A percentile compares a stretch with the other conserved stretches of the same genome.
Evolutionary conservation across 2,797 vertebrate species (phyloP).

Genomic region (Falco concolor): DNA sequence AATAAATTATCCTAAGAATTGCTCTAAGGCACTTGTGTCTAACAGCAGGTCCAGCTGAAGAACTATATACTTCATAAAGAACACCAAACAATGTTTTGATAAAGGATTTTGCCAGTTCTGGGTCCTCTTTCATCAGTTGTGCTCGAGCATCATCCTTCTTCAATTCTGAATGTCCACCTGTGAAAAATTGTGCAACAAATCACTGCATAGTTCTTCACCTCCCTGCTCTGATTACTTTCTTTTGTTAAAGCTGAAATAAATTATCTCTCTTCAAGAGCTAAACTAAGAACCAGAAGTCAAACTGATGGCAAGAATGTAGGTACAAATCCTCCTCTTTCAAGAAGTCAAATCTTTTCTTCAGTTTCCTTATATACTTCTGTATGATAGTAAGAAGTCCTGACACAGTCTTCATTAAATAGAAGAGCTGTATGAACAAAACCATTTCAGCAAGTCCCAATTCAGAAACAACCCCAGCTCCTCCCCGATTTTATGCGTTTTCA

Average conservation of each 20-base stretch:
- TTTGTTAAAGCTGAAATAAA: neutral
- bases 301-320: rapidly evolving
- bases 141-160: slow-evolving; percentile 97
- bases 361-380: neutral
- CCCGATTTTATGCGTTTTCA: neutral
- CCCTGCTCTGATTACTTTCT: neutral
- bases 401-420: rapidly evolving
- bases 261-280: neutral
- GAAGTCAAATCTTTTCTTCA: neutral
- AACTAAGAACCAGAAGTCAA: neutral
- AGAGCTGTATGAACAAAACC: neutral
- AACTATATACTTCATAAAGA: slow-evolving; percentile 99
- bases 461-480: neutral
- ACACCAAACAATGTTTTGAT: slow-evolving; percentile 99
- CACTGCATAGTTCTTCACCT: neutral
- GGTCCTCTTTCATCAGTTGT: slow-evolving; percentile 98
- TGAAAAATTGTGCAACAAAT: neutral
- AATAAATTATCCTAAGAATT: slow-evolving; percentile 99
- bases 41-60: slow-evolving; percentile 97
- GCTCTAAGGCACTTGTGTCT: slow-evolving; percentile 99
- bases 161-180: slow-evolving; percentile 92
- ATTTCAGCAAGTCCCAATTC: neutral
- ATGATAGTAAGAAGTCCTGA: neutral
- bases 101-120: slow-evolving; percentile 97
- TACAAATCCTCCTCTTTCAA: neutral